Percentiles rank a stretch among this genome's conserved stretches.
Evolutionary conservation across 2,888 invertebrate genomes (phyloP).

Genomic region (Sarcophaga caerulescens): DNA sequence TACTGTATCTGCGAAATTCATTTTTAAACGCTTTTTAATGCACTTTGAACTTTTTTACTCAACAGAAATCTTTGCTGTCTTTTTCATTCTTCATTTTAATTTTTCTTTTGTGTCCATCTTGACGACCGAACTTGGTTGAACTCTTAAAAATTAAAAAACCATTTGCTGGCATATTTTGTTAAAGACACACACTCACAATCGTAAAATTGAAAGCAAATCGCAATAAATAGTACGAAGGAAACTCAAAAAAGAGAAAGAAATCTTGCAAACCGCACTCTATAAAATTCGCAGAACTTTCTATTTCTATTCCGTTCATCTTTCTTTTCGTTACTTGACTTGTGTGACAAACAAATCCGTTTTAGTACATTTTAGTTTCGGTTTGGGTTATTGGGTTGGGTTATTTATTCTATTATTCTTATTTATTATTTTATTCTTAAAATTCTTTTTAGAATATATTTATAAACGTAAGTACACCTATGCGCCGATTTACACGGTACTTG

Average conservation of each 20-base stretch:
- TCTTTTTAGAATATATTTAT: not conserved
- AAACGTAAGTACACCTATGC: too few relatives aligned
- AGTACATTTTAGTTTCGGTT: conserved; percentile 32
- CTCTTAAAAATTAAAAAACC: conserved; percentile 16
- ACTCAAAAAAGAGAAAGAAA: not conserved
- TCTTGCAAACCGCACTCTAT: conserved; percentile 39
- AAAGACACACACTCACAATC: not conserved
- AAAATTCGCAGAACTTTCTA: not conserved
- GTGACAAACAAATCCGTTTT: conserved; percentile 57
- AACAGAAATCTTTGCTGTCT: conserved; percentile 16
- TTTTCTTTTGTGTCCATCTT: conserved; percentile 3
- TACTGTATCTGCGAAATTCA: conserved; percentile 37
- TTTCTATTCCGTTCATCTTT: conserved; percentile 7
- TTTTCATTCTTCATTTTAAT: conserved; percentile 1
- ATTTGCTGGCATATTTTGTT: conserved; percentile 45
- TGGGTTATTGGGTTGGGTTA: not conserved
- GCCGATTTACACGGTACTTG: too few relatives aligned
- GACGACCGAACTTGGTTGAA: not conserved
- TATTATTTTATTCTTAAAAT: conserved; percentile 24
- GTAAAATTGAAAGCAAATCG: not conserved
- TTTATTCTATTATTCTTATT: not conserved
- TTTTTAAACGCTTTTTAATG: conserved; percentile 60
- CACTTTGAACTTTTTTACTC: conserved; percentile 38
- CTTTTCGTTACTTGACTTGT: conserved; percentile 24
- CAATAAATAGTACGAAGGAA: not conserved